Conservation (phyloP, 1,140 invertebrate species). For the Atta colombica region DNA sequence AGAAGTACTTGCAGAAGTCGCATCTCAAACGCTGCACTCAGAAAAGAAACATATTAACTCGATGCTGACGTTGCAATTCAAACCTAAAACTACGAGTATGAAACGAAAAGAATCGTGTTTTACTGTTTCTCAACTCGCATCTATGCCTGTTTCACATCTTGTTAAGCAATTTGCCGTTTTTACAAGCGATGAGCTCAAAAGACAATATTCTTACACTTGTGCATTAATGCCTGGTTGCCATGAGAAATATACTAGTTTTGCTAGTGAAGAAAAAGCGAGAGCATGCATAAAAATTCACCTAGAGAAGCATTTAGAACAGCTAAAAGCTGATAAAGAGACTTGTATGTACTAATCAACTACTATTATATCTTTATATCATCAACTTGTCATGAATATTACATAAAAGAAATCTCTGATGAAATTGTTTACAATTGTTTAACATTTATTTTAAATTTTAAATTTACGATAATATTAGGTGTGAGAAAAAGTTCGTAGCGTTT, state of each 20-base stretch:
- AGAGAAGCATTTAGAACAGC: constrained; percentile 85
- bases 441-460: constrained; percentile 13
- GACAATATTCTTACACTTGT: constrained; percentile 88
- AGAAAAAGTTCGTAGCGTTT: too few relatives aligned
- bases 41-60: constrained; percentile 82
- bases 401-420: neutral
- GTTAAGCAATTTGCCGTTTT: constrained; percentile 88
- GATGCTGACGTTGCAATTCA: constrained; percentile 72
- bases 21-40: constrained; percentile 86
- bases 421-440: neutral
- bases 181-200: constrained; percentile 87
- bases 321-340: constrained; percentile 81
- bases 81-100: constrained; percentile 66
- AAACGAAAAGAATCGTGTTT: constrained; percentile 83
- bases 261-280: constrained; percentile 87
- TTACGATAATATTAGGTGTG: too few relatives aligned
- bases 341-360: constrained; percentile 72
- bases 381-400: neutral
- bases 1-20: constrained; percentile 87
- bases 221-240: constrained; percentile 85
- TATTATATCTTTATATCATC: constrained; percentile 20
- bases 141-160: constrained; percentile 87
- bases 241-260: constrained; percentile 88
- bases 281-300: constrained; percentile 87
- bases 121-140: constrained; percentile 85